Evolutionary conservation across 2,888 invertebrate species (phyloP), one percentile per base, ranked within the genome.

Genomic region (Lepetodrilus schrolli): DNA sequence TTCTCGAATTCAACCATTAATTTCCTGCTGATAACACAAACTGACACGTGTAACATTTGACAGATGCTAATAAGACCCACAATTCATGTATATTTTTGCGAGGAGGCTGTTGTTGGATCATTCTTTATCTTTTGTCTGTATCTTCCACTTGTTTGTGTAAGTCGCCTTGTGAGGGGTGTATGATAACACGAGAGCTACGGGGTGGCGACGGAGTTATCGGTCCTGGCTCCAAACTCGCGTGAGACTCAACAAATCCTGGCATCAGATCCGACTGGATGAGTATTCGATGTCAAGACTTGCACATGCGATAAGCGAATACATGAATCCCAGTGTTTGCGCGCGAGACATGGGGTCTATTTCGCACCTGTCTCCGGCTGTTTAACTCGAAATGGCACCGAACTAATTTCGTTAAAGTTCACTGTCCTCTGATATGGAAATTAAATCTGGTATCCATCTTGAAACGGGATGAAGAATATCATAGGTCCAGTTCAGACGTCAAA

Each of bases 121-220:
- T 7, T 13, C 43, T 5, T 13, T 43, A 43, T 43, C 43, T 43
- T 17, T 10, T 8, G 38, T 10, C 38, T 37, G 4, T 17, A 43
- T 43, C 43, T 43, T 43, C 10, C 8, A 17, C 43, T 30, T 30
- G 30, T 58, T 58, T 34, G 34, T 26, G 34, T 23, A 30, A 58
- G n/a, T 17, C 50, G 23, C 58, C 13, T 17, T 58, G 34, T 58
- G 58, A n/a, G n/a, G 7, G 26, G 26, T 58, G 30, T 58, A 17
- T 17, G 58, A 58, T 58, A 58, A 34, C 58, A 58, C 26, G 58
- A 26, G 58, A 58, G 34, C 34, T 17, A 34, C 34, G 30, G 58
- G 34, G 58, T 30, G 58, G 58, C 26, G 58, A 58, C 58, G 34
- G 58, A 58, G 58, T 58, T 58, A 58, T 58, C 58, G 58, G 17